Conservation (phyloP, 2,888 invertebrate species). For the Trichopria drosophilae region DNA sequence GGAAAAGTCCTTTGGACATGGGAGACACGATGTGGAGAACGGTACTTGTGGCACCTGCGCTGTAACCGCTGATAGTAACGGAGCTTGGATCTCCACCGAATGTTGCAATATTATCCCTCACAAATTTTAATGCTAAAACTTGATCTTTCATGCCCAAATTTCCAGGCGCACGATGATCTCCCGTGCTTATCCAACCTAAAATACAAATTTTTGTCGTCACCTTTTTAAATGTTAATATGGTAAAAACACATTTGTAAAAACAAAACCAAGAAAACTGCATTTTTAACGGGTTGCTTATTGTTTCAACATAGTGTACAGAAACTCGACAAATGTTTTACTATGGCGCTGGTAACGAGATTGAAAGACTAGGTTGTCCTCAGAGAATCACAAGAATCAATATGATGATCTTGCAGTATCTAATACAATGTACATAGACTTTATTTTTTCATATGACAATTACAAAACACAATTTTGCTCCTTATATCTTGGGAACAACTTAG, state of each 20-base stretch:
- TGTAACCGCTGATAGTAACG: slow-evolving; percentile 69
- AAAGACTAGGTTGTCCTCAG: too few species aligned
- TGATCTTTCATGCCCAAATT: slow-evolving; percentile 75
- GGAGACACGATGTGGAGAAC: slow-evolving; percentile 63
- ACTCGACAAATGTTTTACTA: too few species aligned
- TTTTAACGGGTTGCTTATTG: neutral
- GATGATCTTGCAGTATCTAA: too few species aligned
- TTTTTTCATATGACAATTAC: too few species aligned
- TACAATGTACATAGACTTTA: too few species aligned
- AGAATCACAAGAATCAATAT: too few species aligned
- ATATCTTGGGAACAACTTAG: too few species aligned
- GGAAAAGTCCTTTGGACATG: slow-evolving; percentile 71
- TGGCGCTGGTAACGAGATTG: too few species aligned
- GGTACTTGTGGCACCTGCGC: slow-evolving; percentile 59
- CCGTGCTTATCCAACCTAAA: slow-evolving; percentile 67
- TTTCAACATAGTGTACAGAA: slow-evolving; percentile 4
- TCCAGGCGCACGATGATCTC: slow-evolving; percentile 68
- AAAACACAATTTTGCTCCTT: too few species aligned
- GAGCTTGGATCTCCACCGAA: slow-evolving; percentile 71
- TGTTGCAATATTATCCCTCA: slow-evolving; percentile 66
- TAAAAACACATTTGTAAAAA: too few species aligned
- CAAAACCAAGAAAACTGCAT: neutral
- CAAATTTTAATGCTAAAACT: slow-evolving; percentile 69
- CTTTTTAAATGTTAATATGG: too few species aligned
- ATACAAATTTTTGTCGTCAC: too few species aligned